These are phyloP conservation scores for Leptatherina wallacei DNA, from an alignment of 2,797 vertebrate genomes.

Conservation along the genomic window DNA sequence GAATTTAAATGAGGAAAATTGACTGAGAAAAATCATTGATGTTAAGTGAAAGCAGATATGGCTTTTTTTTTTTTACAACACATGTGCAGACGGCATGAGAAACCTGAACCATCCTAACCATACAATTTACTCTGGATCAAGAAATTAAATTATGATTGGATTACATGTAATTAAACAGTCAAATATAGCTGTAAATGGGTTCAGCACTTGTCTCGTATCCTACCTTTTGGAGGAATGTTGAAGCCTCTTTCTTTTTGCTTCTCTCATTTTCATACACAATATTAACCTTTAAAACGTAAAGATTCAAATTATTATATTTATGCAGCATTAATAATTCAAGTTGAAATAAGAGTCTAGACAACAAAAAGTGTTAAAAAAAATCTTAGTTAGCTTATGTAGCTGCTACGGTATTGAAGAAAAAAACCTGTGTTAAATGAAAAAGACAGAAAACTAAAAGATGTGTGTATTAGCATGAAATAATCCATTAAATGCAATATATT, in stretches of 20 bases:
- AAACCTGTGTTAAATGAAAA: not conserved
- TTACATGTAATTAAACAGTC: not conserved
- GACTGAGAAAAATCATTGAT: slow-evolving; percentile 19
- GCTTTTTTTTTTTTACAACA: slow-evolving; percentile 11
- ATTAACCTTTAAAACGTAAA: not conserved
- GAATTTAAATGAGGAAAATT: slow-evolving; percentile 22
- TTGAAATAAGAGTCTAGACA: not conserved
- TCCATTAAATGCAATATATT: not conserved
- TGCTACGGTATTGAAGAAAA: not conserved
- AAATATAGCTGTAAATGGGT: not conserved
- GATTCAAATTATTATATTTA: not conserved
- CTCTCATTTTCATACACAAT: not conserved
- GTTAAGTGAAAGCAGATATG: slow-evolving; percentile 18
- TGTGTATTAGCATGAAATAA: not conserved
- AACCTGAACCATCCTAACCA: not conserved
- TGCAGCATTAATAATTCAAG: not conserved
- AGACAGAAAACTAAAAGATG: not conserved
- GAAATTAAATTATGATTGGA: slow-evolving; percentile 7
- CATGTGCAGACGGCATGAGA: slow-evolving; percentile 2
- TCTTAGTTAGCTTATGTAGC: too few relatives aligned
- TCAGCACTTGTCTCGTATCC: not conserved
- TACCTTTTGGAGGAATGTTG: slow-evolving; percentile 1
- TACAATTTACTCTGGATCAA: slow-evolving; percentile 11
- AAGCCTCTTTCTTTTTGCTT: slow-evolving; percentile 10
- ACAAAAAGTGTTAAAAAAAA: not conserved